Base-by-base conservation (phyloP, 2,888 invertebrate species). In the Leucozona laternaria region DNA sequence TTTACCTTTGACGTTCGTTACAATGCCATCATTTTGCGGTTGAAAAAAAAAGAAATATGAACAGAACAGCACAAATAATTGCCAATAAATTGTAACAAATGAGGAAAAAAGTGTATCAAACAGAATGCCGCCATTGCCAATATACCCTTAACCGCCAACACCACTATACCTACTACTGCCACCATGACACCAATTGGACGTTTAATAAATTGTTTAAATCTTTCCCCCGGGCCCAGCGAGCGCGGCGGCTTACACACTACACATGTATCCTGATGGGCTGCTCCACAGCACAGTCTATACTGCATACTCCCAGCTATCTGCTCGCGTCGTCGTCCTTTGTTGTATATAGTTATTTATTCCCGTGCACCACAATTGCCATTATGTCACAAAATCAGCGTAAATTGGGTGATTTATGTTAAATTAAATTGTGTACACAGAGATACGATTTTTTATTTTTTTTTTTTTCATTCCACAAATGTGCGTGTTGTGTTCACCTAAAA, bases 391-490 rank as follows among this genome's bases (percentile, higher is more conserved):
- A 85, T 85, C 85, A 85, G 81, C 80, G 81, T 64, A 85, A 85
- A 85, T 85, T 85, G 81, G 81, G 85, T 85, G 85, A 85, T 85
- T 85, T 85, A 85, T 85, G 77, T 85, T 85, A 73, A 80, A 85
- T 85, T 85, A 85, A 85, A 85, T 78, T 85, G 77, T 73, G 80
- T 85, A 77, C 80, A 68, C 64, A 76, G 66, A 79, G 84, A 79
- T 84, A 77, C 62, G 68, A 20, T 58, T 50, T 34, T 71, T 70
- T 55, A 28, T 37, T 34, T 37, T 13, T 43, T 25, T 70, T 64
- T 76, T 62, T 55, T 37, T 20, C 8, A 57, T 34, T 20, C 55
- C 28, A 45, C 22, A 43, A 15, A 45, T 57, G 79, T 72, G 64
- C 55, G 72, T 72, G 72, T 25, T 50, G 48, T 22, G 22, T 68